Evolutionary conservation across 2,113 vertebrate genomes (phyloP), one percentile per base, ranked within the genome.

Genomic region (Coptodon rendalli): DNA sequence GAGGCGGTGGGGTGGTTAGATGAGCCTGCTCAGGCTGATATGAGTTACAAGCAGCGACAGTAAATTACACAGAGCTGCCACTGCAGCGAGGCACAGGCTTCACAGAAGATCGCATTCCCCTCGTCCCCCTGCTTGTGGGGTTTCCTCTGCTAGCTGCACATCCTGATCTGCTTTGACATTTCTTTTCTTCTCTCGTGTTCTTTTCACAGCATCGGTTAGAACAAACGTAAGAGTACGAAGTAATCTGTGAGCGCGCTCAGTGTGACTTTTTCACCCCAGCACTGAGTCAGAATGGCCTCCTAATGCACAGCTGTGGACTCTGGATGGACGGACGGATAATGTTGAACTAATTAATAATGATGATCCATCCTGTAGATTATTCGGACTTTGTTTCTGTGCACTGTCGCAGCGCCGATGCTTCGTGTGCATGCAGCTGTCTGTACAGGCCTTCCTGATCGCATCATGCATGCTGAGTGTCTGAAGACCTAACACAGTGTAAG

Each of bases 1-100:
- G 19, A 80, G 14, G 22, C 2, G 9, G 45, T 22, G 19, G 34
- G 16, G 24, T 1, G 66, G 29, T 73, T 82, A 73, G 12, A 17
- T 19, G 27, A 10, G 59, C n/a, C 87, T 87, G 59, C n/a, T 87
- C 71, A 54, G 89, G 87, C 82, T 83, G 80, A 85, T 81, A 17
- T 5, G 71, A 83, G 80, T 34, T 76, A 83, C 85, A 63, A 83
- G 59, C n/a, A 19, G 13, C 9, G 73, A 45, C 6, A 61, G 87
- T 59, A 83, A 81, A 86, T 52, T 31, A 43, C 52, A 85, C 59
- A 85, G 79, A 82, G 63, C 59, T 38, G 43, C 4, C 53, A 6
- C 48, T 9, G 43, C 59, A 61, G 10, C 24, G 19, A 78, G 48
- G n/a, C 3, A 0, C 57, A 19, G 7, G 73, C 29, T 73, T 5